A percentile compares a stretch with the other conserved stretches of the same genome.
These are phyloP conservation scores for Apotomis betuletana DNA, from an alignment of 2,888 invertebrate genomes.

Conservation along the genomic window DNA sequence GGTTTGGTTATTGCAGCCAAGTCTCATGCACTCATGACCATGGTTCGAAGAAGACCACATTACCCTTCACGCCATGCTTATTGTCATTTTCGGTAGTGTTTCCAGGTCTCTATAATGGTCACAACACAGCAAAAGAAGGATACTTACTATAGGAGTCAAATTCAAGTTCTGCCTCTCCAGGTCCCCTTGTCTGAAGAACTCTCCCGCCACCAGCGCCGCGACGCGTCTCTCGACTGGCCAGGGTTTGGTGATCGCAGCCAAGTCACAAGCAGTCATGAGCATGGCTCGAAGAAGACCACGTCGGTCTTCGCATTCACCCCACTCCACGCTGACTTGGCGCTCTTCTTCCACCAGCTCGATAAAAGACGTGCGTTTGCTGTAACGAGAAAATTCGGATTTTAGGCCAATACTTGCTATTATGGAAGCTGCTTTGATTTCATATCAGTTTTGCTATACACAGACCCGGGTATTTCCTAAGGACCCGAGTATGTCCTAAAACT, in stretches of 20 bases:
- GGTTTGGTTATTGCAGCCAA: conserved; percentile 97
- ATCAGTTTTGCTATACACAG: no score
- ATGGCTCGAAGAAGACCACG: conserved; percentile 93
- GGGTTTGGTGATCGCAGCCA: conserved; percentile 97
- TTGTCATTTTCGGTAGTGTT: no score
- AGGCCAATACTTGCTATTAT: not conserved
- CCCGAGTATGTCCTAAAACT: no score
- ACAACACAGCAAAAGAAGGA: no score
- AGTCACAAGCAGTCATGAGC: conserved; percentile 97
- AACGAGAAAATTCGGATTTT: conserved; percentile 42
- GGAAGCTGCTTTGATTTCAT: no score
- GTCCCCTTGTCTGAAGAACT: conserved; percentile 97
- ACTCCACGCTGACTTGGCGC: conserved; percentile 67
- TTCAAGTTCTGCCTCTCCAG: conserved; percentile 94
- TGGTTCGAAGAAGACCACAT: conserved; percentile 92
- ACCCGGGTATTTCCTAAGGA: no score
- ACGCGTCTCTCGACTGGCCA: conserved; percentile 96
- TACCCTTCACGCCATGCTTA: conserved; percentile 89
- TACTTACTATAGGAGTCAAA: conserved; percentile 93
- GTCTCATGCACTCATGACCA: conserved; percentile 98
- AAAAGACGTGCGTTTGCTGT: conserved; percentile 94
- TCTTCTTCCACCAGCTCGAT: conserved; percentile 86
- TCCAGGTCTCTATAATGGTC: no score
- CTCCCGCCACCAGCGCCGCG: conserved; percentile 95
- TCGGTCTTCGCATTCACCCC: conserved; percentile 90